Conservation (phyloP, 2,797 vertebrate species). For the Coranthus polyacanthus region DNA sequence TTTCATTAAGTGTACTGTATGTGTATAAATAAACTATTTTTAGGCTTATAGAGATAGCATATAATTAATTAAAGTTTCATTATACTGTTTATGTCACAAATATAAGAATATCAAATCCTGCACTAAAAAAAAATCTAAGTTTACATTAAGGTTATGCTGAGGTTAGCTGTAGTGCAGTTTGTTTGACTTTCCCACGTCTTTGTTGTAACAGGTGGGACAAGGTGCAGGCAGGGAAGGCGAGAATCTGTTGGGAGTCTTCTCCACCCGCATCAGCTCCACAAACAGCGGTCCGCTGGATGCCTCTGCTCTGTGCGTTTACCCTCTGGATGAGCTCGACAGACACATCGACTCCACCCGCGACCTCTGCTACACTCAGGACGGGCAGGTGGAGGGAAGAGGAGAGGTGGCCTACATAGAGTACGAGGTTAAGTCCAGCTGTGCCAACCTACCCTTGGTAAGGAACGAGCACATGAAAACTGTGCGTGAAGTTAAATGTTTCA, state of each 20-base stretch:
- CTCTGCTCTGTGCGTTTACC: conserved; percentile 91
- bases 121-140: not conserved
- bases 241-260: conserved; percentile 92
- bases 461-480: not conserved
- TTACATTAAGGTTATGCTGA: not conserved
- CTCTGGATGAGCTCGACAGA: conserved; percentile 90
- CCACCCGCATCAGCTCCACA: conserved; percentile 79
- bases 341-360: conserved; percentile 91
- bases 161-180: not conserved
- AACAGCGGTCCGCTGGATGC: conserved; percentile 83
- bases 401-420: conserved; percentile 96
- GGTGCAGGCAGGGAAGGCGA: conserved; percentile 68
- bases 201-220: conserved; percentile 75
- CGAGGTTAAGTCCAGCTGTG: conserved; percentile 95
- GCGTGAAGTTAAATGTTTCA: no score
- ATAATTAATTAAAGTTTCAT: no score
- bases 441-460: conserved; percentile 91
- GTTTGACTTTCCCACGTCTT: conserved; percentile 21
- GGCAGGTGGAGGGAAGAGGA: conserved; percentile 79
- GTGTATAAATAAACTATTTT: no score
- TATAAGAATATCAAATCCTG: not conserved
- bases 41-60: no score
- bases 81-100: no score
- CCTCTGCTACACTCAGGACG: conserved; percentile 93
- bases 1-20: no score